phyloP scores from a whole-genome alignment of 2,113 vertebrate genomes.

The Athene noctua region DNA sequence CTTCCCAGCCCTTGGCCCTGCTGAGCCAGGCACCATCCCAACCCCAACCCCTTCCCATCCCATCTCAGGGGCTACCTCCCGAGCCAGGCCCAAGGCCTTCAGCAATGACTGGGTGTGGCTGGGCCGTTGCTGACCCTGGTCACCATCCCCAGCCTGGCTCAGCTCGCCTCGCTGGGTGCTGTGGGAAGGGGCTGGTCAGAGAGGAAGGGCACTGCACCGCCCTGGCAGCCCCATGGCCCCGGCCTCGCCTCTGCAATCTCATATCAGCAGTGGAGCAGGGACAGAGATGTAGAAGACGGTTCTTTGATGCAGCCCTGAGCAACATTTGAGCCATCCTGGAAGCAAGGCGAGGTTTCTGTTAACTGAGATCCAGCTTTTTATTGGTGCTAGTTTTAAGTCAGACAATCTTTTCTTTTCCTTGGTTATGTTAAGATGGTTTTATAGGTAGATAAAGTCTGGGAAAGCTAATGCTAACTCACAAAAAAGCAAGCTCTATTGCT shows the following conservation, averaged over 20 bases:
- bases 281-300: background rate
- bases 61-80: rapidly evolving
- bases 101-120: rapidly evolving
- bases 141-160: background rate
- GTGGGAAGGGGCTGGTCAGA: background rate
- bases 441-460: background rate
- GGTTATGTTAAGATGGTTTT: background rate
- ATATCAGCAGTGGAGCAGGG: background rate
- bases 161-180: rapidly evolving
- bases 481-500: background rate
- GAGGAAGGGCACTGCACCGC: rapidly evolving
- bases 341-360: background rate
- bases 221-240: background rate
- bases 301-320: background rate
- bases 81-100: rapidly evolving
- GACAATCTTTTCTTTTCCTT: background rate
- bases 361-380: background rate
- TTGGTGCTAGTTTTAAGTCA: background rate
- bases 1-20: background rate
- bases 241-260: background rate
- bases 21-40: background rate
- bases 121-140: rapidly evolving
- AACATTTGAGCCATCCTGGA: background rate
- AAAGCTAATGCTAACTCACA: background rate
- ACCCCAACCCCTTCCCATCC: rapidly evolving